Conservation (phyloP, 35 echinoderm and acorn worm species). For the Chiridota heheva region DNA sequence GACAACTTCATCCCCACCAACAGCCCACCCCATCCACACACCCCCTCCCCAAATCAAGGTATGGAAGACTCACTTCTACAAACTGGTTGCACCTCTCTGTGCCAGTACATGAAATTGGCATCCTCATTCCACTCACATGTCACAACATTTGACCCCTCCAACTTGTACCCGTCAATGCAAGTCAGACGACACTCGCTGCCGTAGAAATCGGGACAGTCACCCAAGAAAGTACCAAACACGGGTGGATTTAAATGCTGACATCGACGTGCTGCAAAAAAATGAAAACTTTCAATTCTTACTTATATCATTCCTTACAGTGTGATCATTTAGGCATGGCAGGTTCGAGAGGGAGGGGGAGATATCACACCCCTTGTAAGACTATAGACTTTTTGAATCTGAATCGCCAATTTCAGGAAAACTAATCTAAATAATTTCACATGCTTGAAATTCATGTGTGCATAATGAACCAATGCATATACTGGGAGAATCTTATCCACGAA, state of each 20-base stretch:
- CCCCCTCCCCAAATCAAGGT: not conserved
- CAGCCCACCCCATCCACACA: not conserved
- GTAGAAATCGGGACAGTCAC: not conserved
- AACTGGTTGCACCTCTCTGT: not conserved
- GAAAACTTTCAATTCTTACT: no score
- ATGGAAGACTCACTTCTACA: slow-evolving; percentile 16
- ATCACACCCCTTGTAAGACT: no score
- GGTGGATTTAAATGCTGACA: slow-evolving; percentile 35
- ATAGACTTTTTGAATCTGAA: no score
- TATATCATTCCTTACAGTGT: no score
- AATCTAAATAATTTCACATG: no score
- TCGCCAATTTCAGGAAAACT: no score
- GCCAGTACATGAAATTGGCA: slow-evolving; percentile 29
- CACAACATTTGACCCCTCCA: not conserved
- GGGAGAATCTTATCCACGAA: no score
- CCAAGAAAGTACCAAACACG: not conserved
- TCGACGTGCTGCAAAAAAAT: slow-evolving; percentile 1
- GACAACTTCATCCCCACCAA: not conserved
- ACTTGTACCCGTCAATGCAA: slow-evolving; percentile 19
- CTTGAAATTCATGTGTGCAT: no score
- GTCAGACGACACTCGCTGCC: slow-evolving; percentile 25
- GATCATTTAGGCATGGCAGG: no score
- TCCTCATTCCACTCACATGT: slow-evolving; percentile 19
- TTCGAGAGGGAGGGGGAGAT: no score
- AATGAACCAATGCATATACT: no score